These are phyloP conservation scores for Butorides virescens DNA, from an alignment of 2,113 vertebrate species.

Conservation along the genomic window DNA sequence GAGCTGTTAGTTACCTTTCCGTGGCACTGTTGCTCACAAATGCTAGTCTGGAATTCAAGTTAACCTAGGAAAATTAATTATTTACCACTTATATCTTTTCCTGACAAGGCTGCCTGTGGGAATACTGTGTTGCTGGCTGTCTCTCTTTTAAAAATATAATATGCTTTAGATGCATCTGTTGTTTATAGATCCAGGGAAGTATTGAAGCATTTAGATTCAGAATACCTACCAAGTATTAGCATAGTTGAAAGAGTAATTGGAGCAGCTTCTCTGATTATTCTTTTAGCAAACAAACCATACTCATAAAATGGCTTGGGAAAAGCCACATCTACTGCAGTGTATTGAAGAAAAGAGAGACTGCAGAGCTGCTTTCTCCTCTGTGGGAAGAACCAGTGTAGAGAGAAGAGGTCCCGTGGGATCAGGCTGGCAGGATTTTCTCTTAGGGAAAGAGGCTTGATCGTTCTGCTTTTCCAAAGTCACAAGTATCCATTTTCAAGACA, in stretches of 20 bases:
- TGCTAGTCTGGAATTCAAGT: conserved; percentile 20
- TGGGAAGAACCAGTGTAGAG: background rate
- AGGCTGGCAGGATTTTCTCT: background rate
- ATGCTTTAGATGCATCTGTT: conserved; percentile 3
- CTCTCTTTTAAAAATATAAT: conserved; percentile 15
- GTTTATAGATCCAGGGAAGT: conserved; percentile 17
- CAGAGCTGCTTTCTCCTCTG: background rate
- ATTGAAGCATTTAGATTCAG: conserved; percentile 27
- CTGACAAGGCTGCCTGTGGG: conserved; percentile 30
- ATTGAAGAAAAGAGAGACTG: background rate
- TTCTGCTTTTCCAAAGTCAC: background rate
- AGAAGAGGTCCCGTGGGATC: background rate
- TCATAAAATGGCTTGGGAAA: background rate
- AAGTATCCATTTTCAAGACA: background rate
- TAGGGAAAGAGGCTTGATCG: background rate
- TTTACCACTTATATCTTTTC: conserved; percentile 6
- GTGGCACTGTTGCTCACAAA: background rate
- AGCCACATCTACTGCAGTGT: background rate
- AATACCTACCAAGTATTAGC: background rate
- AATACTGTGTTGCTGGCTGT: background rate
- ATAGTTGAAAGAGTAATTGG: conserved; percentile 8
- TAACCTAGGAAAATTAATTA: conserved; percentile 62
- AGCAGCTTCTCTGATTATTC: background rate
- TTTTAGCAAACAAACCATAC: conserved; percentile 9
- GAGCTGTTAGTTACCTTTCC: background rate